These are phyloP conservation scores for Chymomyza caudatula DNA, from an alignment of 2,888 invertebrate species.

Conservation along the genomic window DNA sequence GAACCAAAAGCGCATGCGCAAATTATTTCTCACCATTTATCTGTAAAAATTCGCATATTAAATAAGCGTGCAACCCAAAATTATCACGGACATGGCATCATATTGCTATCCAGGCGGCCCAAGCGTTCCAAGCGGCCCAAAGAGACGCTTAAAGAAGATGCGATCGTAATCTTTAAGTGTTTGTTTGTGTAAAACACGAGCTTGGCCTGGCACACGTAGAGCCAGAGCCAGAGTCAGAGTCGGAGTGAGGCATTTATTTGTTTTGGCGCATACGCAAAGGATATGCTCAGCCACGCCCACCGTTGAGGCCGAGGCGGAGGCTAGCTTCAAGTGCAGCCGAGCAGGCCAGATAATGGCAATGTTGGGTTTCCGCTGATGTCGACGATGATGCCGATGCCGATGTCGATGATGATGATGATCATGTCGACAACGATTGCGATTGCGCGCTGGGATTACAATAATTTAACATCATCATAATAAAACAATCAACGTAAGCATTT, in stretches of 20 bases:
- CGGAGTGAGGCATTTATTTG: conserved; percentile 54
- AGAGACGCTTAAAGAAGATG: conserved; percentile 8
- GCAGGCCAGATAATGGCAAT: conserved; percentile 10
- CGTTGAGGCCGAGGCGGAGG: too few species aligned
- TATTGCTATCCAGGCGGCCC: conserved; percentile 1
- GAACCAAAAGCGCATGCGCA: conserved; percentile 52
- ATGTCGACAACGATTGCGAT: conserved; percentile 74
- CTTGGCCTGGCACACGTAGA: conserved; percentile 48
- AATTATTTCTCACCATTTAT: conserved; percentile 75
- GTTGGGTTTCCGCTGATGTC: conserved; percentile 11
- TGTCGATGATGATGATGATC: conserved; percentile 53
- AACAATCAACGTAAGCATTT: conserved; percentile 75
- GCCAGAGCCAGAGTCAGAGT: neutral
- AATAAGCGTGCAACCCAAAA: conserved; percentile 76
- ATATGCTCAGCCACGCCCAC: conserved; percentile 63
- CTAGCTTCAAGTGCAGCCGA: conserved; percentile 9
- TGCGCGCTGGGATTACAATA: conserved; percentile 76
- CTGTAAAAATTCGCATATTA: conserved; percentile 76
- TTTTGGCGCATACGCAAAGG: conserved; percentile 67
- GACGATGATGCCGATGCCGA: conserved; percentile 39
- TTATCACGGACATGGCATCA: conserved; percentile 77
- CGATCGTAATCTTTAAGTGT: conserved; percentile 70
- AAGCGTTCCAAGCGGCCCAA: neutral
- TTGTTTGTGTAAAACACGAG: conserved; percentile 16
- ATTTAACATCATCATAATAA: conserved; percentile 77